phyloP scores from a whole-genome alignment of 2,113 vertebrate species.

The Galeopterus variegatus region DNA sequence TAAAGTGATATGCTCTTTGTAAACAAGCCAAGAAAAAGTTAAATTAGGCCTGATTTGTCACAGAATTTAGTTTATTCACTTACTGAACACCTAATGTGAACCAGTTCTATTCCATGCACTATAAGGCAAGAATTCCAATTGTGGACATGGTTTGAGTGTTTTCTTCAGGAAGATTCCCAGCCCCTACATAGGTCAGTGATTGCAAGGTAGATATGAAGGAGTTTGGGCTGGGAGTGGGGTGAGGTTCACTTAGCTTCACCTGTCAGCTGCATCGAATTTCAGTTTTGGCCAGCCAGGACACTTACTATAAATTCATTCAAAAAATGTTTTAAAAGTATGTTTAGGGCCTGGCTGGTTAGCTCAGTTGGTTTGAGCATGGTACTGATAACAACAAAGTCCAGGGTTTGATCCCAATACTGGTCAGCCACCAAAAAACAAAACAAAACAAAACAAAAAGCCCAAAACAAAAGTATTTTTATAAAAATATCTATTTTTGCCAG shows the following conservation, averaged over 20 bases:
- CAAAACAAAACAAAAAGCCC: too few species aligned
- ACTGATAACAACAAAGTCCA: too few species aligned
- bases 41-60: background rate
- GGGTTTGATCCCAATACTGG: too few species aligned
- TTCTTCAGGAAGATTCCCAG: background rate
- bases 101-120: background rate
- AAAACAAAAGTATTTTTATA: background rate
- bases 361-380: too few species aligned
- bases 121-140: background rate
- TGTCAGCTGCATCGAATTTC: background rate
- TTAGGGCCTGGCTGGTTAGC: background rate
- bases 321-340: background rate
- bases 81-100: background rate
- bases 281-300: background rate
- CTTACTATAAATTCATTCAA: conserved; percentile 28
- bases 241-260: background rate
- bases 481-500: background rate
- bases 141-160: background rate
- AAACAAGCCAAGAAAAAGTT: background rate
- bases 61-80: background rate
- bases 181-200: background rate
- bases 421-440: too few species aligned
- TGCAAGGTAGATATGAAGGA: background rate
- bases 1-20: background rate
- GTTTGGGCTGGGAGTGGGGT: background rate